Base-by-base conservation (phyloP, 2,888 invertebrate species). In the Choristoneura rosaceana region DNA sequence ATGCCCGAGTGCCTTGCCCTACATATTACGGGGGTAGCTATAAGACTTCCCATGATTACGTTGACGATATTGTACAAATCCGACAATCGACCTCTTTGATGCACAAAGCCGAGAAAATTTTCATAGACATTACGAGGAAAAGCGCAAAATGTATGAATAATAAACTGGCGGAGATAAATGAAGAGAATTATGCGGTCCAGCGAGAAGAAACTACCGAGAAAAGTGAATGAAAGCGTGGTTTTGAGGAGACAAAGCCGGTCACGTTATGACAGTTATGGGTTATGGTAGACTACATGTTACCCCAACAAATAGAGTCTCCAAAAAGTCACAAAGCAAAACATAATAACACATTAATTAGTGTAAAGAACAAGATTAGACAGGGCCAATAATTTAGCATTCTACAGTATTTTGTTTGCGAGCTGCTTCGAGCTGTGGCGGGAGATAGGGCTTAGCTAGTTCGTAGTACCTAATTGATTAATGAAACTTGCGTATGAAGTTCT, bases 141-240 rank as follows among this genome's bases (percentile, higher is more conserved):
- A 84, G 78, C 75, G 80, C 79, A 83, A 84, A 86, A 82, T 78
- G 77, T 84, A 86, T 81, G 81, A 84, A 81, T 81, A 81, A 81
- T 81, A 81, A 82, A 79, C 86, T 91, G 79, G 89, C 92, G 90
- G 87, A 90, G 87, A 92, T 90, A 92, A 92, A 85, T 80, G 87
- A 83, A 79, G 79, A 76, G 85, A 82, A 88, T 90, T 88, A 88
- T 78, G 76, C 76, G 80, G 82, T 68, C 75, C 84, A 85, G 79
- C 85, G 82, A 87, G 80, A 85, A 78, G 86, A 84, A 84, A 84
- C 86, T 78, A 75, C 71, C 74, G 76, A 80, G 84, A 82, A 81
- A 85, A 79, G 76, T 76, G 76, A 79, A 83, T 73, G 86, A 87
- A 86, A 88, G 82, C 83, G 82, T 78, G 76, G 62, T 73, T 74